Percentiles rank a stretch among this genome's conserved stretches.
Evolutionary conservation across 1,140 invertebrate genomes (phyloP).

Genomic region (Camponotus vicinus): DNA sequence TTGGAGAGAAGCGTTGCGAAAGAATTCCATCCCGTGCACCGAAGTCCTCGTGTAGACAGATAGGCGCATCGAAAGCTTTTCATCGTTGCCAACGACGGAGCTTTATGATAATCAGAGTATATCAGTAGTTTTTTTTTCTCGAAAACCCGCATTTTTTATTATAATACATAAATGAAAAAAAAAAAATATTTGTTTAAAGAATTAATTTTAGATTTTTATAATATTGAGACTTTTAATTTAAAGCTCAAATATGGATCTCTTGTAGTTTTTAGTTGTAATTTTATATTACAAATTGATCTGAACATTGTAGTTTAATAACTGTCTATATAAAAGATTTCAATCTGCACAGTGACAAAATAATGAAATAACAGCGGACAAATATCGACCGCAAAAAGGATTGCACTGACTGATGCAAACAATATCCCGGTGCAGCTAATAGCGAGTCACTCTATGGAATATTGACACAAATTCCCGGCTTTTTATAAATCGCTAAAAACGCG

Average conservation of each 20-base stretch:
- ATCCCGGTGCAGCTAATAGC: background rate
- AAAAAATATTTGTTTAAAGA: background rate
- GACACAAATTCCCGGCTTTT: background rate
- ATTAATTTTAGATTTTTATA: background rate
- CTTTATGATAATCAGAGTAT: slow-evolving; percentile 26
- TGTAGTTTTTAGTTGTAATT: background rate
- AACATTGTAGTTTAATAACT: slow-evolving; percentile 4
- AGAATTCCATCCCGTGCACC: slow-evolving; percentile 41
- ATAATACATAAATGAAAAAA: background rate
- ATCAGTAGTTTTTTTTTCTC: background rate
- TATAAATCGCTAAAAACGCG: slow-evolving; percentile 17
- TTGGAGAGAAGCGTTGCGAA: slow-evolving; percentile 64
- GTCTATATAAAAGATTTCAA: background rate
- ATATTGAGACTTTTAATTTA: background rate
- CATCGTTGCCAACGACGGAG: background rate
- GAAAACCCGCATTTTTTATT: background rate
- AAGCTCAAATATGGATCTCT: background rate
- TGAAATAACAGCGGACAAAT: slow-evolving; percentile 33
- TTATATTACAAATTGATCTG: background rate
- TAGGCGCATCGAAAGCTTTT: slow-evolving; percentile 53
- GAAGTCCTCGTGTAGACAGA: slow-evolving; percentile 21
- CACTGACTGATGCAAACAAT: slow-evolving; percentile 31
- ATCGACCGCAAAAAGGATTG: slow-evolving; percentile 5
- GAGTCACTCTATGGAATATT: background rate
- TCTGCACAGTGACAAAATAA: slow-evolving; percentile 10